Base-by-base conservation (phyloP, 2,113 vertebrate species). In the Gasterosteus aculeatus region DNA sequence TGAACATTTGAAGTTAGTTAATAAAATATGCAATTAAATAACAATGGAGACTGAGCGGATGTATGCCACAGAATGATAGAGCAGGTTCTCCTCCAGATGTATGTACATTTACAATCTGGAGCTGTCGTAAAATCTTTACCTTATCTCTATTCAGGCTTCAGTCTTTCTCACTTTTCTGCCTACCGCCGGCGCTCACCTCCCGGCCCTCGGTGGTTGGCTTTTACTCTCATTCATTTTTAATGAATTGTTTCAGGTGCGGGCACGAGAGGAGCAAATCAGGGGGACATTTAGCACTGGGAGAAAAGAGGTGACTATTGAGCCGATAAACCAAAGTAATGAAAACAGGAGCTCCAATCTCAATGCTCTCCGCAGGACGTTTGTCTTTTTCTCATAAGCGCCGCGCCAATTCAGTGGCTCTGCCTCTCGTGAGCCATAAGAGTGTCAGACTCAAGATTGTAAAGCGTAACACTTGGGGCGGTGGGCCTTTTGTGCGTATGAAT, bases 361-460 rank as follows among this genome's bases (percentile, higher is more conserved):
- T 90, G 94, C 93, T 94, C 93, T 95, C 94, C 84, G 91, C 90
- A 95, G 93, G 94, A 93, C 94, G 92, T 96, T 95, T 95, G 95
- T 96, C 94, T 96, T 96, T 96, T 95, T 95, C 95, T 96, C 95
- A 96, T 96, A 95, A 96, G 95, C 93, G 78, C 90, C 85, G 93
- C 89, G 81, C 92, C 94, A 91, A 93, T 94, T 94, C 92, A 83
- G 88, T 94, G 94, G 82, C 81, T 80, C 80, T 79, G 84, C 77
- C 35, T 89, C 93, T 93, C 94, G 92, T 95, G 95, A 95, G 95
- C 95, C 95, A 94, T 96, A 94, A 94, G 93, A 94, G 93, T 94
- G 69, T 90, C 95, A 92, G 92, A 92, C 94, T 87, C 59, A 89
- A 95, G 94, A 96, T 95, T 22, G 87, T 83, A 76, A 93, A 68